These are phyloP conservation scores for Entomobrya multifasciata DNA, from an alignment of 2,888 invertebrate genomes.

Conservation along the genomic window DNA sequence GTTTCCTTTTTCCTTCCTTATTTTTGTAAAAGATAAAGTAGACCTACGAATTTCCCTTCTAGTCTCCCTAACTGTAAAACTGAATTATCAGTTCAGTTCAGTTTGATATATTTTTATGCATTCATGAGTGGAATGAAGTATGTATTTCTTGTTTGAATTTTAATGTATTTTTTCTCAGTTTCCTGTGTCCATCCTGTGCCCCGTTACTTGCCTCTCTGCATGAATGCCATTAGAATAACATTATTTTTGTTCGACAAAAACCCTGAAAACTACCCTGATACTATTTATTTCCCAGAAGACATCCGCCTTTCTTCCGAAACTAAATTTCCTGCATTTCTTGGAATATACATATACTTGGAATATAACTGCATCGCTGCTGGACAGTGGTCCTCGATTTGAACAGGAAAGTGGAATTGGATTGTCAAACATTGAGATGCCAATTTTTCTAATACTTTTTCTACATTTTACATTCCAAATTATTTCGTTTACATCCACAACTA, in stretches of 20 bases:
- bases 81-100: conserved; percentile 48
- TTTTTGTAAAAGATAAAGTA: neutral
- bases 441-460: conserved; percentile 25
- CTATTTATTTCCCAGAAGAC: conserved; percentile 62
- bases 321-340: too few species aligned
- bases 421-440: conserved; percentile 40
- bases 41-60: neutral
- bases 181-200: conserved; percentile 5
- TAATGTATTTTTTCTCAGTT: conserved; percentile 52
- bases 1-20: conserved; percentile 24
- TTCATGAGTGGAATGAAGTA: conserved; percentile 24
- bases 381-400: conserved; percentile 20
- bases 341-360: too few species aligned
- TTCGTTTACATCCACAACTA: neutral
- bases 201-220: conserved; percentile 14
- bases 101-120: conserved; percentile 58
- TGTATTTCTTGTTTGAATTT: conserved; percentile 57
- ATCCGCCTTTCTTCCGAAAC: neutral
- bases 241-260: conserved; percentile 25
- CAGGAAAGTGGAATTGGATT: conserved; percentile 39
- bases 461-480: conserved; percentile 25
- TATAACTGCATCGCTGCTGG: conserved; percentile 26
- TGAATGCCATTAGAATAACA: conserved; percentile 51
- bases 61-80: neutral
- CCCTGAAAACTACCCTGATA: neutral